Evolutionary conservation across 2,113 vertebrate genomes (phyloP).

Genomic region (Scortum barcoo): DNA sequence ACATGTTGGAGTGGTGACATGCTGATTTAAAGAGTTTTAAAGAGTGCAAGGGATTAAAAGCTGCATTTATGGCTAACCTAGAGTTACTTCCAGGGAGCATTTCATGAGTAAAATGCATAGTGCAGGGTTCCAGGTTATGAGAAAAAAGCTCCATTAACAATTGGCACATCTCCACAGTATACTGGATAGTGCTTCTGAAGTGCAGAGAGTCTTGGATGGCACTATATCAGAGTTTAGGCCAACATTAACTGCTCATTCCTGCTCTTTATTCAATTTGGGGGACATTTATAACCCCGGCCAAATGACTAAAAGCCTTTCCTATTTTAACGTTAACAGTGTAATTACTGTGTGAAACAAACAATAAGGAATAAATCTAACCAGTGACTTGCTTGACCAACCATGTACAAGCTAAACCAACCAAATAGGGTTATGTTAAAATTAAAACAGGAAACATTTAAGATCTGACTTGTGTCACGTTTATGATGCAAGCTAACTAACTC

Average conservation of each 20-base stretch:
- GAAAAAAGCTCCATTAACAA: neutral
- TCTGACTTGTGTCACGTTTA: neutral
- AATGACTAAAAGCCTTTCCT: neutral
- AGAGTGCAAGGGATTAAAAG: neutral
- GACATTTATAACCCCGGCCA: neutral
- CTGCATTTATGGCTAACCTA: too few species aligned
- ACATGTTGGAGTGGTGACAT: neutral
- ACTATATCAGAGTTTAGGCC: neutral
- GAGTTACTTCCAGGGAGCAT: neutral
- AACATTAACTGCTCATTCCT: neutral
- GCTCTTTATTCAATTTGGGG: too few species aligned
- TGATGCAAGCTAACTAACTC: neutral
- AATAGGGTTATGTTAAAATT: too few species aligned
- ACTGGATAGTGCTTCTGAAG: neutral
- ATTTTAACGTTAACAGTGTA: neutral
- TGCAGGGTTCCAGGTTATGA: neutral
- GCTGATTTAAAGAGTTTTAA: neutral
- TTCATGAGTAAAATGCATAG: too few species aligned
- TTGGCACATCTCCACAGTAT: neutral
- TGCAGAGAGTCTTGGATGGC: neutral
- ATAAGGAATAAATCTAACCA: neutral
- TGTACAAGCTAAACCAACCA: too few species aligned
- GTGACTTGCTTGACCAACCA: neutral
- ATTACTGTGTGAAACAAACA: neutral
- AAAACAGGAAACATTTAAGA: too few species aligned